Evolutionary conservation across 2,113 vertebrate species (phyloP), one percentile per base, ranked within the genome.

Genomic region (Cariama cristata): DNA sequence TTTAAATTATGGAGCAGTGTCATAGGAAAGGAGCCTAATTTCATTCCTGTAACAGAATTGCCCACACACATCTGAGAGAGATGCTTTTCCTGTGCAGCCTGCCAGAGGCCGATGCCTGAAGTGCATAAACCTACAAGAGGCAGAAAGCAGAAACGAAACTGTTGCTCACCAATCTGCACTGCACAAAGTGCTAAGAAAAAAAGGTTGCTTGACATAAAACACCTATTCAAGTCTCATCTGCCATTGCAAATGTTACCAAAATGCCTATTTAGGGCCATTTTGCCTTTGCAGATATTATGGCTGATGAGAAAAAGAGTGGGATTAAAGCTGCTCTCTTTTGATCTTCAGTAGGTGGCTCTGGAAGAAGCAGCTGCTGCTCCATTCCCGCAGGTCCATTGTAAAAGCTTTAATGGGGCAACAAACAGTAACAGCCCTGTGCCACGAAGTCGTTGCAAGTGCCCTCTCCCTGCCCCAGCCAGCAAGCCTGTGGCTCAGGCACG

Each of bases 101-200:
- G 79, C 40, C 62, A 66, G 45, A 55, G 60, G 12, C 53, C 8
- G 1, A 9, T 1, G 0, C 53, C 59, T 71, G 82, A 83, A 66
- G 47, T 30, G 19, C 38, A 50, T 18, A 55, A n/a, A 86, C 24
- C 40, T 84, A 27, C 12, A 64, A 74, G 68, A 67, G n/a, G 23
- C 40, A 86, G 72, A 83, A 95, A 90, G 79, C 47, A 95, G 88
- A 95, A 97, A 60, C 1, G 33, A 94, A 95, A 91, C 56, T 40
- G 5, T 9, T 69, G 30, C 35, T 82, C 24, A 42, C 67, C 15
- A n/a, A 76, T 8, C 47, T 69, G n/a, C 66, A 35, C 42, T 47
- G 60, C 27, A 49, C 8, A 13, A 75, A 79, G 23, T n/a, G 24
- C 38, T 56, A 74, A 74, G 80, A 47, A 35, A 79, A 73, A 83